Percentiles rank a stretch among this genome's conserved stretches.
Evolutionary conservation across 92 coral and sea anemone genomes (phyloP).

Genomic region (Anthopleura xanthogrammica): DNA sequence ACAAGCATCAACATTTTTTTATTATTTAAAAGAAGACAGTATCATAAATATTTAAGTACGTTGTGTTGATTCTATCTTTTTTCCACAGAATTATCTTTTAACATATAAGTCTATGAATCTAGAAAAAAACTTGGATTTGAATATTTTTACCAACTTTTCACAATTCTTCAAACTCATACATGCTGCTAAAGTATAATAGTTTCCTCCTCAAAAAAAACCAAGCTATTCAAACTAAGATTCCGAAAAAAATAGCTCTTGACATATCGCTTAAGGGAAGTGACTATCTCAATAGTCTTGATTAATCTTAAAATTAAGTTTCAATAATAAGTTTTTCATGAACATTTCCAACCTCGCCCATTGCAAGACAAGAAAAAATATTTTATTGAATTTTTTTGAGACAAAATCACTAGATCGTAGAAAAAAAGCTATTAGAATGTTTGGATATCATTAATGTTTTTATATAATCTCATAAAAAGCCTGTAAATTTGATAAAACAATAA

Average conservation of each 20-base stretch:
- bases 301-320: background rate
- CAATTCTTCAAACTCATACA: background rate
- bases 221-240: background rate
- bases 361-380: background rate
- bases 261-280: background rate
- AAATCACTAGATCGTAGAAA: background rate
- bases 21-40: constrained; percentile 9
- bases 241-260: background rate
- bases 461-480: background rate
- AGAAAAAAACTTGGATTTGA: background rate
- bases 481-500: background rate
- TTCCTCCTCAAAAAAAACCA: background rate
- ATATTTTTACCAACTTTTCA: background rate
- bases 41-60: background rate
- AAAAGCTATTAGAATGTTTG: background rate
- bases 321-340: background rate
- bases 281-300: background rate
- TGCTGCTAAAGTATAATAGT: background rate
- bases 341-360: constrained; percentile 2
- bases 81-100: background rate
- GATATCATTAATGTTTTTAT: background rate
- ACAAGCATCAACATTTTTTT: background rate
- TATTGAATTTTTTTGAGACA: background rate
- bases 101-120: background rate
- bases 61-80: background rate